Conservation (phyloP, 2,888 invertebrate species). For the Ormyrus nitidulus region DNA sequence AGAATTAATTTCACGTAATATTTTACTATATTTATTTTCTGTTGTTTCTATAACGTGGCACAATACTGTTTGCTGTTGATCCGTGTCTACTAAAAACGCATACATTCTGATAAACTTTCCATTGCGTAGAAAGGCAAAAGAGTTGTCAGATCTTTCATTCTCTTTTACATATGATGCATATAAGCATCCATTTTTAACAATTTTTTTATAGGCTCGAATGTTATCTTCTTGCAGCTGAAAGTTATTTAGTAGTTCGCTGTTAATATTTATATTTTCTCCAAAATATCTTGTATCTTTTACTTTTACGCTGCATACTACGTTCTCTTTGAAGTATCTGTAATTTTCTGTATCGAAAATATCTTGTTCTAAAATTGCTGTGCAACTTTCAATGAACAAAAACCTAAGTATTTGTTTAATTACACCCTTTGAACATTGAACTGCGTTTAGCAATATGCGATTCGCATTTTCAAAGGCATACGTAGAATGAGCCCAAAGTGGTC, state of each 20-base stretch:
- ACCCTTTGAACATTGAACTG: too few relatives aligned
- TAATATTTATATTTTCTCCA: neutral
- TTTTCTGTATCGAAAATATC: neutral
- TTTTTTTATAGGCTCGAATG: neutral
- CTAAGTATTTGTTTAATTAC: neutral
- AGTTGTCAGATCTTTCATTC: neutral
- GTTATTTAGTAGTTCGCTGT: neutral
- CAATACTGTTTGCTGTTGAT: neutral
- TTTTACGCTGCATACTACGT: too few relatives aligned
- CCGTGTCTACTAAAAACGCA: neutral
- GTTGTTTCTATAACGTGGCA: neutral
- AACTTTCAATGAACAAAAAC: too few relatives aligned
- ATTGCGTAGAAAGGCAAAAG: neutral
- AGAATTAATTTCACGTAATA: too few relatives aligned
- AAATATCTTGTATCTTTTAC: neutral
- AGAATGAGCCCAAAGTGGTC: neutral
- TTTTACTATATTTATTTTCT: too few relatives aligned
- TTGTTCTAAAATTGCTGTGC: neutral
- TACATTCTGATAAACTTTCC: neutral
- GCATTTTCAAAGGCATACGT: too few relatives aligned
- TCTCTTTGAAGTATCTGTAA: too few relatives aligned
- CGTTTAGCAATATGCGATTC: too few relatives aligned
- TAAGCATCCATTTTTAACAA: conserved; percentile 2
- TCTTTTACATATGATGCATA: neutral
- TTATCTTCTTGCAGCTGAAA: neutral